Evolutionary conservation across 1,140 invertebrate species (phyloP), one percentile per base, ranked within the genome.

Genomic region (Acyrthosiphon pisum): DNA sequence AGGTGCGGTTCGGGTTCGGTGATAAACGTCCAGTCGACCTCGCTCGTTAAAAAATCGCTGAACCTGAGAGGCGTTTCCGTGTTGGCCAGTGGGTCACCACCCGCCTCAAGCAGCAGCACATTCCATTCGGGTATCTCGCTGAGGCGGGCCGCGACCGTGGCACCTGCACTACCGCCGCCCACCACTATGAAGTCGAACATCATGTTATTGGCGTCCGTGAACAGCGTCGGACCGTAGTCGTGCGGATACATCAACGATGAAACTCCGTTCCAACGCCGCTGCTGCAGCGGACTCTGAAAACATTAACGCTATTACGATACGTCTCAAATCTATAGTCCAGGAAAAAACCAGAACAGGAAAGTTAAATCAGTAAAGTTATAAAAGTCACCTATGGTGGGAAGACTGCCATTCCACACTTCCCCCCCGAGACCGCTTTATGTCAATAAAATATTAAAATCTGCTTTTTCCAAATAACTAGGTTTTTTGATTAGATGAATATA

Each of bases 51-150:
- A 46, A 88, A 2, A 11, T 68, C 87, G 14, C 41, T 26, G 44
- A 30, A 93, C 20, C 76, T 48, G 41, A 56, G 81, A 6, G 94
- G 94, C 18, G 91, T 86, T 26, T 94, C 94, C 26, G 93, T 93
- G 35, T 91, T 50, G 0, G 90, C 95, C 44, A 96, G 96, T 94
- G 97, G 97, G 41, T 96, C 96, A 3, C 96, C 96, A 1, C 97
- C 97, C 11, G 96, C 96, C 95, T 96, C 96, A 30, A 96, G 20
- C n/a, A 96, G 93, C 41, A 96, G 94, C 11, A 96, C 95, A 46
- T 94, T 95, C 94, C 95, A 95, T 87, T 95, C 93, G 20, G 94
- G 93, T 37, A 95, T 94, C 94, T 96, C 95, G 6, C 96, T 95
- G 18, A 97, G 94, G 53, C 96, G 95, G 56, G 95, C 96, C 0